A percentile compares a stretch with the other conserved stretches of the same genome.
phyloP scores from a whole-genome alignment of 2,888 invertebrate genomes.

The Pharmacophagus antenor region DNA sequence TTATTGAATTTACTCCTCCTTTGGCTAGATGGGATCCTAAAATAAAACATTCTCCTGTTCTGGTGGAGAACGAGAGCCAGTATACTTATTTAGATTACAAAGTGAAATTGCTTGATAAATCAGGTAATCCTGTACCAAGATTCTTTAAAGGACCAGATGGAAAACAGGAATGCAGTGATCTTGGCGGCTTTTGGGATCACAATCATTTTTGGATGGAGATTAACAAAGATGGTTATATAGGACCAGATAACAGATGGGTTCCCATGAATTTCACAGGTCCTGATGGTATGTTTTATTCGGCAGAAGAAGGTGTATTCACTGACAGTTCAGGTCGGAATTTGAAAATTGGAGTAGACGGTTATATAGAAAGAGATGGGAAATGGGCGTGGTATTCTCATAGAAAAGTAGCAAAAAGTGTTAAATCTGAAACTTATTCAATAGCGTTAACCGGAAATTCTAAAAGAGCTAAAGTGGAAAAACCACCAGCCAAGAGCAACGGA shows the following conservation, averaged over 20 bases:
- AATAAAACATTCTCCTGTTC: constrained; percentile 58
- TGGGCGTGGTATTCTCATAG: constrained; percentile 63
- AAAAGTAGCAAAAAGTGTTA: constrained; percentile 40
- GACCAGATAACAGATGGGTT: constrained; percentile 68
- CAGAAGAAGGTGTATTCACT: constrained; percentile 65
- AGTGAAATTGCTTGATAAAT: constrained; percentile 66
- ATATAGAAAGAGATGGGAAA: constrained; percentile 64
- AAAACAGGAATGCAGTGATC: constrained; percentile 67
- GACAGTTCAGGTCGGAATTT: constrained; percentile 49
- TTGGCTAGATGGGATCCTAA: constrained; percentile 61
- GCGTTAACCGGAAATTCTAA: constrained; percentile 39
- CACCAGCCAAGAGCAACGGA: constrained; percentile 27
- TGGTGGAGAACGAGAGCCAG: constrained; percentile 52
- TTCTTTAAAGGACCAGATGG: constrained; percentile 71
- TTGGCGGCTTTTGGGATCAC: constrained; percentile 71
- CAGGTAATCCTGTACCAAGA: constrained; percentile 65
- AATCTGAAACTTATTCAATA: constrained; percentile 42
- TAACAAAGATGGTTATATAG: constrained; percentile 71
- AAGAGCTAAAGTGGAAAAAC: constrained; percentile 33
- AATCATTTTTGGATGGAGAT: constrained; percentile 64
- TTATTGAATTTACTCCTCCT: constrained; percentile 70
- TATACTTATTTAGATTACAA: constrained; percentile 71
- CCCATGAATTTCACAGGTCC: constrained; percentile 69
- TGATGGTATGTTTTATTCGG: constrained; percentile 64
- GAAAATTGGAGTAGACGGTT: constrained; percentile 69